Evolutionary conservation across 2,888 invertebrate genomes (phyloP).

Genomic region (Standfussiana lucernea): DNA sequence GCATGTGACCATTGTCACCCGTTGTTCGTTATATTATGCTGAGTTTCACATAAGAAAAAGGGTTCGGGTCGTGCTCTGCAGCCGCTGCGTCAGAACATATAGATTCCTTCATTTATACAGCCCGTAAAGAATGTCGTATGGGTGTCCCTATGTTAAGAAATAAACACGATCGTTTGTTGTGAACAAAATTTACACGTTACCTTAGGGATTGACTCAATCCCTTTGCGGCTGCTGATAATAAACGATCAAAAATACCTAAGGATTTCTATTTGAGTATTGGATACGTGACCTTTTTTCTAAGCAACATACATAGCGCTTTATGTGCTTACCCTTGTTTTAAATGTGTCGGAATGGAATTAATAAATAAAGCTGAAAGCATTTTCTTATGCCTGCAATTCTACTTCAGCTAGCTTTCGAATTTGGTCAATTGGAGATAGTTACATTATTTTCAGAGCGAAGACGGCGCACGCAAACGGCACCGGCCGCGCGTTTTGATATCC

Average conservation of each 20-base stretch:
- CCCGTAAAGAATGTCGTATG: neutral
- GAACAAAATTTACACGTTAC: neutral
- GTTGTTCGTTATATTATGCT: neutral
- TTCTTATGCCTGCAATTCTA: constrained; percentile 11
- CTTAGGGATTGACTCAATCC: neutral
- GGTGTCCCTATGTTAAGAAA: neutral
- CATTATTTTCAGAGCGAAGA: neutral
- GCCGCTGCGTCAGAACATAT: constrained; percentile 6
- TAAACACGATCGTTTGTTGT: neutral
- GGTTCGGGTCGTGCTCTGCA: constrained; percentile 12
- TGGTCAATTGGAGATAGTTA: neutral
- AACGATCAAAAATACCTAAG: neutral
- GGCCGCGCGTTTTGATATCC: neutral
- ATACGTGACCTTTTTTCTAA: constrained; percentile 7
- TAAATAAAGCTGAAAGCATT: constrained; percentile 23
- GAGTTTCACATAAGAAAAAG: constrained; percentile 14
- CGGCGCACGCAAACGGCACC: neutral
- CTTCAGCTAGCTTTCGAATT: constrained; percentile 20
- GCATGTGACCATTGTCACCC: constrained; percentile 1
- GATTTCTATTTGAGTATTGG: neutral
- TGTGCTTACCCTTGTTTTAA: constrained; percentile 34
- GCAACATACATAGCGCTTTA: constrained; percentile 27
- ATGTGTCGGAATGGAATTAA: constrained; percentile 19
- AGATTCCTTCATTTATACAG: neutral
- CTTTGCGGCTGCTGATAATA: neutral